Base-by-base conservation (phyloP, 2,113 vertebrate genomes). In the Peromyscus leucopus region DNA sequence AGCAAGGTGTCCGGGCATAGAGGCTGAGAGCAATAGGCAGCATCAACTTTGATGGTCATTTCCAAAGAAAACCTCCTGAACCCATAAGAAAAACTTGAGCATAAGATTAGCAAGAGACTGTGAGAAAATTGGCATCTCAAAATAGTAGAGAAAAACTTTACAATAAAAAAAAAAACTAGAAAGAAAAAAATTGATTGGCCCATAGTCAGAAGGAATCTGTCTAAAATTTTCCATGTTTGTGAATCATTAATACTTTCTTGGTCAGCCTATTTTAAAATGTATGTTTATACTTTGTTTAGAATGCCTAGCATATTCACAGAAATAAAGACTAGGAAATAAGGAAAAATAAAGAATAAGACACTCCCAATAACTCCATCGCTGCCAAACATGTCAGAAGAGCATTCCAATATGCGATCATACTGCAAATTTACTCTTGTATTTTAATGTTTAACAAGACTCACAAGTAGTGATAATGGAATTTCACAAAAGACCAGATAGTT, bases 301-400 rank as follows among this genome's bases (percentile, higher is more conserved):
- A 57, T 87, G 63, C 2, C 2, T 91, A 76, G 24, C 12, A 67
- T 31, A 59, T 1, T 94, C 9, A 59, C 28, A 67, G 12, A 36
- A 80, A 86, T 33, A 80, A 85, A 86, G 42, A 85, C 7, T 74
- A 79, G 71, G 82, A 95, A 95, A 46, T 28, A 93, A 94, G 95
- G 16, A 71, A 69, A 93, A 59, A 8, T 26, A 2, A 87, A 78
- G 74, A 85, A 28, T 46, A 24, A 57, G 86, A 72, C 55, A 9
- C 31, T 92, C 4, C 42, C 2, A 94, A 33, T 89, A 72, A 46
- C 69, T 36, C 46, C 15, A 28, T 22, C 65, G 10, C 39, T 55
- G 10, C 39, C 61, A 89, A 59, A 55, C 2, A 71, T n/a, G 42
- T 75, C 26, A 74, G 48, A 74, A 63, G n/a, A 79, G 46, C 16